phyloP scores from a whole-genome alignment of 1,140 invertebrate species.

The Galendromus occidentalis region DNA sequence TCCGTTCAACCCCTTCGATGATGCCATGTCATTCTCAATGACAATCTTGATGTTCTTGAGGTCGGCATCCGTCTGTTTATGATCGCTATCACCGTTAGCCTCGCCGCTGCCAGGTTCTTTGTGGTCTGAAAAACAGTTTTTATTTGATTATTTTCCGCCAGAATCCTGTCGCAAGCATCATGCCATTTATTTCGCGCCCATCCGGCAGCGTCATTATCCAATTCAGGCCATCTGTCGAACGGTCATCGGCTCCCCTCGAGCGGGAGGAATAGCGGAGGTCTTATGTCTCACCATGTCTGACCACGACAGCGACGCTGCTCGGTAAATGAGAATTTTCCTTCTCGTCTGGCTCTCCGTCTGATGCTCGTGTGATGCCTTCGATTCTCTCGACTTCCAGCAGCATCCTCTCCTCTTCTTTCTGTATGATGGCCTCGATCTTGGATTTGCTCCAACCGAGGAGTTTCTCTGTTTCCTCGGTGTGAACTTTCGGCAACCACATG shows the following conservation, averaged over 20 bases:
- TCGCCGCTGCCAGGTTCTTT: no score
- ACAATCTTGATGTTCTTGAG: slow-evolving; percentile 4
- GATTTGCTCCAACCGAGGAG: neutral
- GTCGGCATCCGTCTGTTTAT: neutral
- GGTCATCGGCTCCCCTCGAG: no score
- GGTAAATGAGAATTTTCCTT: neutral
- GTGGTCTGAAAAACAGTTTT: no score
- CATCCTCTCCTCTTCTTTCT: neutral
- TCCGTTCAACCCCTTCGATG: neutral
- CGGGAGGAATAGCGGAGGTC: no score
- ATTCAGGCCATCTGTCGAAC: no score
- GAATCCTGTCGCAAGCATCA: no score
- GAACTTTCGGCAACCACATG: neutral
- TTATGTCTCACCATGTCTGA: slow-evolving; percentile 1
- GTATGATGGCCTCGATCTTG: neutral
- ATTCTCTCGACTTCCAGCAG: neutral
- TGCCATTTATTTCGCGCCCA: no score
- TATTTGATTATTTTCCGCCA: no score
- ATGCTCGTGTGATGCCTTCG: neutral
- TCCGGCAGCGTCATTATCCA: no score
- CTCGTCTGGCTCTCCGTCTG: neutral
- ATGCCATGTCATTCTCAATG: neutral
- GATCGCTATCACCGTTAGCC: no score
- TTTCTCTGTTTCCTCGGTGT: neutral
- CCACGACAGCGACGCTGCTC: neutral